Evolutionary conservation across 1,140 invertebrate species (phyloP), one percentile per base, ranked within the genome.

Genomic region (Sitodiplosis mosellana): DNA sequence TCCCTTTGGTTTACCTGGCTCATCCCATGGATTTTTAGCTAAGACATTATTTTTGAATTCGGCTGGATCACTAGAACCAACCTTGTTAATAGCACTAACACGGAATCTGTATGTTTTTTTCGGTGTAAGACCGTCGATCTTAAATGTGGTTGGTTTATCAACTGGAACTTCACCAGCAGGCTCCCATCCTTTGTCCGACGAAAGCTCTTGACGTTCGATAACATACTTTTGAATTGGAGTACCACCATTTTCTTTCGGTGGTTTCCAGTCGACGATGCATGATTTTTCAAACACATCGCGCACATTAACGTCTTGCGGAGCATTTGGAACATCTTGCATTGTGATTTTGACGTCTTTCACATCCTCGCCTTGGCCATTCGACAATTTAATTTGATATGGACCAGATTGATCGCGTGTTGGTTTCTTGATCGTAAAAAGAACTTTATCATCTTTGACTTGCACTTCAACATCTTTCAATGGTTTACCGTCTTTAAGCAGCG

Each of bases 21-120:
- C 89, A 68, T 95, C 90, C 87, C 90, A 98, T 54, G 93, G 93
- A 81, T 98, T 91, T 69, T 97, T 97, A 34, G 93, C 92, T 41
- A 95, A 64, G 21, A 92, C 74, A 69, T 75, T 79, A 60, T 87
- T 91, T 51, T 70, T 79, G 56, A 91, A 87, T 10, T 81, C 66
- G 19, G 87, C 81, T 45, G 90, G 89, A 62, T 96, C 90, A 65
- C 88, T 85, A 7, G 80, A 72, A 43, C 84, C 85, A 49, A 88
- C 75, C 59, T 88, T 87, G 62, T 98, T 98, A 11, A 95, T 82
- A 45, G 93, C 94, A 49, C 81, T 76, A 50, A 97, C 90, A 51
- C 94, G 76, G 72, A 99, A 97, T 72, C 91, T 92, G 69, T 86
- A 95, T 57, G 81, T 87, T 65, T 83, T 93, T 68, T 83, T 91